Evolutionary conservation across 2,888 invertebrate species (phyloP).

Genomic region (Ochlodes sylvanus): DNA sequence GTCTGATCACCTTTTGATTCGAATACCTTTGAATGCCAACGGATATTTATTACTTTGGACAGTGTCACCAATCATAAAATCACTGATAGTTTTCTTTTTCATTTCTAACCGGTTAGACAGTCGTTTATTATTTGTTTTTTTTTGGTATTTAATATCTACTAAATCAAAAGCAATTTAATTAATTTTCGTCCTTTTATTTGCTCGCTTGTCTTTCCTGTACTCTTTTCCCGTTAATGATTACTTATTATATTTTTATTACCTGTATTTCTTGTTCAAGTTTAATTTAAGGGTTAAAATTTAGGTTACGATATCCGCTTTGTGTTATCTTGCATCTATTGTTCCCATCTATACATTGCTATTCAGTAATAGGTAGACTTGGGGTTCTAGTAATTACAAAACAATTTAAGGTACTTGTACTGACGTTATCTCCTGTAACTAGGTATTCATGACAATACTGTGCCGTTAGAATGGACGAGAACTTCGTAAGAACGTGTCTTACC

Average conservation of each 20-base stretch:
- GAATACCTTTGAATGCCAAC: neutral
- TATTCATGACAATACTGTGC: constrained; percentile 26
- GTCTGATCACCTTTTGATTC: neutral
- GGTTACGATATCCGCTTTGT: constrained; percentile 17
- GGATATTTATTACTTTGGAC: neutral
- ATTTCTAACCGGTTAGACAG: neutral
- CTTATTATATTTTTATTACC: neutral
- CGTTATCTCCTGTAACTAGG: constrained; percentile 15
- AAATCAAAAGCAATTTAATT: neutral
- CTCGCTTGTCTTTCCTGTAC: neutral
- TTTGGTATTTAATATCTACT: too few relatives aligned
- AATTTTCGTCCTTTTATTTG: neutral
- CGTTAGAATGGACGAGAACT: constrained; percentile 17
- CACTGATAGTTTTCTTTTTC: neutral
- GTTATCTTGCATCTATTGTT: constrained; percentile 24
- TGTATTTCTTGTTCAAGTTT: neutral
- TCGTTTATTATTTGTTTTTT: neutral
- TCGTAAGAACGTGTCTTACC: neutral
- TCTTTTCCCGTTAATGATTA: neutral
- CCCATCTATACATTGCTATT: constrained; percentile 8
- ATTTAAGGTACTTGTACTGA: constrained; percentile 25
- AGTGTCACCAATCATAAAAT: neutral
- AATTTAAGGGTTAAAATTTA: neutral
- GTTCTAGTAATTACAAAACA: constrained; percentile 34
- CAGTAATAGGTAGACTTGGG: constrained; percentile 4